Evolutionary conservation across 2,888 invertebrate genomes (phyloP).

Genomic region (Hypomecis atomaria): DNA sequence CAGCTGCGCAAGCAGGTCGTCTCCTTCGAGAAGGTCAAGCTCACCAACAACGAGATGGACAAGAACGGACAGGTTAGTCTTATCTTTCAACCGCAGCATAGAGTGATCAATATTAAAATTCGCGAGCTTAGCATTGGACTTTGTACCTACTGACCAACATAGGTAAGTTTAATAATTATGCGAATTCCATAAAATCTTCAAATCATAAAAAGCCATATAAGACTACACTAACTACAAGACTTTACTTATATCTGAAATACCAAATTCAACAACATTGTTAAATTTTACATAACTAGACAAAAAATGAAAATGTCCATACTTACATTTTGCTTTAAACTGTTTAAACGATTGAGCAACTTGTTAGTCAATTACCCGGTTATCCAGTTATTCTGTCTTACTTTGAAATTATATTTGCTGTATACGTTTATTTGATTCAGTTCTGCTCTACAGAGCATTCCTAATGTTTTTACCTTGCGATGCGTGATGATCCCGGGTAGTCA

Average conservation of each 20-base stretch:
- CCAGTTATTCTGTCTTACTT: conserved; percentile 12
- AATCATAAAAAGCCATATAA: no score
- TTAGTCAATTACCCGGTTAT: conserved; percentile 16
- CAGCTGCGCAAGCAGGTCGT: conserved; percentile 98
- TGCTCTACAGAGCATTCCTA: conserved; percentile 50
- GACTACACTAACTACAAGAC: no score
- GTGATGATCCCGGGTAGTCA: conserved; percentile 24
- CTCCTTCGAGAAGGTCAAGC: conserved; percentile 98
- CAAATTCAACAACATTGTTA: no score
- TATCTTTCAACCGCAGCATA: background rate
- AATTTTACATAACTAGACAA: no score
- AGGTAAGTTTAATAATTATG: no score
- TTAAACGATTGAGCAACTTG: background rate
- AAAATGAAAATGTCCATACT: no score
- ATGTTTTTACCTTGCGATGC: conserved; percentile 42
- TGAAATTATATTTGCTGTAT: conserved; percentile 39
- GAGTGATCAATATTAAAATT: no score
- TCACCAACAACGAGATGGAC: conserved; percentile 99
- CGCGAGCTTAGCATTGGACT: no score
- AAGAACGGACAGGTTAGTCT: conserved; percentile 95
- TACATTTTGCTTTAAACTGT: no score
- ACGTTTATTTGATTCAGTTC: conserved; percentile 41
- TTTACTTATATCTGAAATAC: no score
- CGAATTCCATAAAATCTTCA: no score
- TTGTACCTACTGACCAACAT: no score